Evolutionary conservation across 2,888 invertebrate genomes (phyloP), one percentile per base, ranked within the genome.

Genomic region (Meteorus cinctellus): DNA sequence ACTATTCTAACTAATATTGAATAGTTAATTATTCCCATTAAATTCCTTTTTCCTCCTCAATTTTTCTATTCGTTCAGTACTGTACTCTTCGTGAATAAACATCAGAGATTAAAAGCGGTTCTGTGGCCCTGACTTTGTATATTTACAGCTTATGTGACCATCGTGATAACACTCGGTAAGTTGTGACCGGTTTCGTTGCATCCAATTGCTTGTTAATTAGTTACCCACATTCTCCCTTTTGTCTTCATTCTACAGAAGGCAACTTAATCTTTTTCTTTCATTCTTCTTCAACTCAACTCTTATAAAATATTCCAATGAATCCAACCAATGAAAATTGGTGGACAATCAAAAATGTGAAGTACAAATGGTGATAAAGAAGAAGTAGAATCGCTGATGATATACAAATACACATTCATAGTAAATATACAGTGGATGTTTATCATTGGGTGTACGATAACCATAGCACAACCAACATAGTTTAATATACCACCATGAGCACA

Each of bases 161-260:
- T 81, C 81, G 78, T 78, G 82, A 83, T 82, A 84, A 82, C 77
- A 59, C 70, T 70, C 8, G 41, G 19, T 55, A n/a, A 19, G 55
- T 75, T 77, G 78, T 79, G 81, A 83, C 79, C 81, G 80, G 81
- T 84, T 84, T 82, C 77, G 77, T 80, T 76, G 65, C 63, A 70
- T 77, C 74, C 74, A 69, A 70, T 77, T 65, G 51, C 65, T 19
- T 48, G 71, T 60, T 41, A 73, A 65, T 72, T 72, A 69, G 63
- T 68, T 31, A 66, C 24, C 45, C 19, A 55, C 19, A 55, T 19
- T 55, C 60, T 69, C 45, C 2, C 45, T 62, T 41, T 60, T 48
- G 66, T 60, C 31, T 31, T 45, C 10, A 14, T 55, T 67, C 31
- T 60, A 31, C 14, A 24, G 34, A 14, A 5, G 19, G 36, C n/a